Evolutionary conservation across 2,888 invertebrate species (phyloP), one percentile per base, ranked within the genome.

Genomic region (Alcis repandata): DNA sequence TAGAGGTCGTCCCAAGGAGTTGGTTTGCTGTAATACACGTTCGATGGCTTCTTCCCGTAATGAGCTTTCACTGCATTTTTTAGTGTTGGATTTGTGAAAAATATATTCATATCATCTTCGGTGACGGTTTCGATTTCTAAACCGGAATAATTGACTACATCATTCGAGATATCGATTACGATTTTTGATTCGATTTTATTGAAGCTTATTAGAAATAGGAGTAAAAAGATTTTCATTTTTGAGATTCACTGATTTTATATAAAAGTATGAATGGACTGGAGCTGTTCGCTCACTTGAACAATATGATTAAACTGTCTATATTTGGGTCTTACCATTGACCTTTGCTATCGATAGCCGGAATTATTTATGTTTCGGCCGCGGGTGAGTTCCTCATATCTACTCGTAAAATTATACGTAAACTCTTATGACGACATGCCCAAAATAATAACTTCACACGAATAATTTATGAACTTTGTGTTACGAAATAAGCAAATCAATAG

Each of bases 1-100:
- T 88, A 91, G 3, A 91, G 74, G 73, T 91, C 90, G 0, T 85
- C 87, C 91, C 91, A 91, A 0, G 90, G 91, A 0, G 91, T 91
- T 0, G 91, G 91, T 54, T 88, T 87, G 74, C 79, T 82, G 8
- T 89, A 63, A 54, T 79, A 91, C 0, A 84, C 78, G 6, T 77
- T 74, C 1, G 67, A 83, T 0, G 91, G 88, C 62, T 71, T 76
- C 11, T 52, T 74, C 0, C 85, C 86, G 20, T 83, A 88, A 53
- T 84, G 80, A 8, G 64, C 75, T 40, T 75, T 75, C 0, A 90
- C 68, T 0, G 87, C 88, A 54, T 75, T 68, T 38, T 77, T 76
- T 36, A 91, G 71, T 27, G 76, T 79, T 0, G 69, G 48, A 0
- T 76, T 71, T 11, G 69, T 69, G 0, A 91, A 79, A 49, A 90